Evolutionary conservation across 37 sponge, comb jelly and placozoan genomes (phyloP), one percentile per base, ranked within the genome.

Genomic region (Oscarella lobularis): DNA sequence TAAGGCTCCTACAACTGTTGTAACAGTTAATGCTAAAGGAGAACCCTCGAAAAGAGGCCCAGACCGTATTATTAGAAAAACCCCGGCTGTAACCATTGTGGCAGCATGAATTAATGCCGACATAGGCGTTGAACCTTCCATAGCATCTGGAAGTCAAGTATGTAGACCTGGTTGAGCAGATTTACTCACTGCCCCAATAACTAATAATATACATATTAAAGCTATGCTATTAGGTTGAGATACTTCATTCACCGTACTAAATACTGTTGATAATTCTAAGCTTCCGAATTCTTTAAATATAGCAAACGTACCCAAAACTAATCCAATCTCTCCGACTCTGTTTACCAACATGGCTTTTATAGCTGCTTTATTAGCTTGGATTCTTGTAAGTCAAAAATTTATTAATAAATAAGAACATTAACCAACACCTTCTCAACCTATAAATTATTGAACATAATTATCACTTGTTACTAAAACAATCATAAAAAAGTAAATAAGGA

Each of bases 61-160:
- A 66, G 86, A 86, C 48, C 90, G 72, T 66, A 85, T 89, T 39
- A 89, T 85, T 82, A 89, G 83, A 86, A 86, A n/a, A n/a, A n/a
- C n/a, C n/a, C n/a, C n/a, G n/a, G n/a, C n/a, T n/a, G n/a, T n/a
- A n/a, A n/a, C n/a, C n/a, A n/a, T n/a, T n/a, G 90, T 89, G 32
- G 90, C 90, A 38, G 90, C 90, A 80, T 89, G 90, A 35, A 90
- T 90, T 69, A 90, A 83, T 40, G 90, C 90, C 29, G 90, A 90
- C 2, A 90, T 86, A 29, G 90, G 90, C 1, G 90, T 89, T 4
- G 90, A 86, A 0, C 90, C 90, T 69, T 89, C 90, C n/a, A n/a
- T n/a, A n/a, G n/a, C n/a, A n/a, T 88, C 90, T 38, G 90, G 90
- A 30, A 89, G 73, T 76, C 90, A 89, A 80, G 82, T 86, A 83